These are phyloP conservation scores for Piscicola geometra DNA, from an alignment of 2,888 invertebrate species.

Conservation along the genomic window DNA sequence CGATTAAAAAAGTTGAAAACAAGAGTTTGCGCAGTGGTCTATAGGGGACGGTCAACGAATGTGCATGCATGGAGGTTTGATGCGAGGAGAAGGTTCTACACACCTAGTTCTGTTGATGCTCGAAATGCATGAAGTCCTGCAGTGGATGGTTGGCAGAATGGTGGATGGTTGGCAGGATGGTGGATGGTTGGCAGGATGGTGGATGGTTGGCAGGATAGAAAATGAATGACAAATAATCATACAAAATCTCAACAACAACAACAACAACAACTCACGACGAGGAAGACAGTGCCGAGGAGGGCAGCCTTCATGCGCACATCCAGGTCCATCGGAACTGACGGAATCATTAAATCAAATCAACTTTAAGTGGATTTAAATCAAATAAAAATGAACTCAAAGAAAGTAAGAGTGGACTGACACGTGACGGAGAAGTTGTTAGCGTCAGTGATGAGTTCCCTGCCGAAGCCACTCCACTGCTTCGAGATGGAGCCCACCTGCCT, in stretches of 20 bases:
- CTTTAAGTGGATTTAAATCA: no score
- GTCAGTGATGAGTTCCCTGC: conserved; percentile 74
- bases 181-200: no score
- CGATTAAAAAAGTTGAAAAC: no score
- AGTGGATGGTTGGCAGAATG: no score
- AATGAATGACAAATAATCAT: background rate
- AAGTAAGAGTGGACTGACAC: conserved; percentile 31
- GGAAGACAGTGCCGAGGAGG: conserved; percentile 40
- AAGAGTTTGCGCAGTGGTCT: no score
- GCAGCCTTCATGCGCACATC: conserved; percentile 41
- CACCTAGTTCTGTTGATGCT: conserved; percentile 44
- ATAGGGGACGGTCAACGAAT: no score
- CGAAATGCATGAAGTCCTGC: conserved; percentile 52
- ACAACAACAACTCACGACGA: conserved; percentile 39
- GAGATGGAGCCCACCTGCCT: conserved; percentile 71
- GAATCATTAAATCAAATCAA: conserved; percentile 1
- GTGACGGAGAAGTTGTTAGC: conserved; percentile 70
- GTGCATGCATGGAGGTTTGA: background rate
- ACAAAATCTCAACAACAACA: background rate
- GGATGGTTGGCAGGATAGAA: no score
- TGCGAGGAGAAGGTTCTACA: no score
- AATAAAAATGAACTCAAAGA: no score
- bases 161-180: no score
- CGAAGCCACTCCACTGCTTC: conserved; percentile 78
- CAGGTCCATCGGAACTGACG: conserved; percentile 42